Percentiles rank a stretch among this genome's conserved stretches.
phyloP scores from a whole-genome alignment of 2,888 invertebrate genomes.

The Epinotia ramella region DNA sequence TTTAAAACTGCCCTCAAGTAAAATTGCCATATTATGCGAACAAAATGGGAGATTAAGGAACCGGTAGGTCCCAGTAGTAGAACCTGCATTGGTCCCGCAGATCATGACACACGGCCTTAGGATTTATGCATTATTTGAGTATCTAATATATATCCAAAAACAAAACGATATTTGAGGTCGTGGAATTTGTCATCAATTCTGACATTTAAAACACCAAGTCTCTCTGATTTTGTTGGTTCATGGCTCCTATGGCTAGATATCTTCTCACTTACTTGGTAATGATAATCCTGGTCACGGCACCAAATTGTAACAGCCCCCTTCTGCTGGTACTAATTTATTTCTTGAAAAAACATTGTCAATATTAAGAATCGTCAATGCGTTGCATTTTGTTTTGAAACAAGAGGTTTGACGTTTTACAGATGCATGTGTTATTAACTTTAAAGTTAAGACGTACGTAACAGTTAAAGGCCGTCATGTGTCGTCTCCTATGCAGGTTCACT shows the following conservation, averaged over 20 bases:
- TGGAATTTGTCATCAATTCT: background rate
- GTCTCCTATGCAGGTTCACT: constrained; percentile 73
- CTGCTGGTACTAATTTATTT: background rate
- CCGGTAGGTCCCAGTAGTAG: constrained; percentile 30
- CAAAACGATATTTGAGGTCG: background rate
- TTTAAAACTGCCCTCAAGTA: background rate
- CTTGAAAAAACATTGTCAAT: background rate
- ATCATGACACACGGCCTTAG: constrained; percentile 75
- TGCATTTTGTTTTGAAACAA: constrained; percentile 19
- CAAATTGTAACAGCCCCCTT: constrained; percentile 1
- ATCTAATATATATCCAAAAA: background rate
- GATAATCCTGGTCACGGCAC: constrained; percentile 15
- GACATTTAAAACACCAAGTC: background rate
- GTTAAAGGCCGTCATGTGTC: constrained; percentile 29
- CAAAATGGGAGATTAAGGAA: background rate
- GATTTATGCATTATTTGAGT: constrained; percentile 38
- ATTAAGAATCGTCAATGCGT: background rate
- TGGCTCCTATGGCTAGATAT: background rate
- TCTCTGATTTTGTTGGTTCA: no score
- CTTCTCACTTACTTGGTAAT: background rate
- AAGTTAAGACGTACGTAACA: background rate
- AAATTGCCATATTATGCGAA: background rate
- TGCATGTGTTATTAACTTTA: constrained; percentile 12
- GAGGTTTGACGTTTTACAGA: background rate
- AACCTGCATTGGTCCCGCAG: constrained; percentile 70